phyloP scores from a whole-genome alignment of 2,797 vertebrate genomes.

The Centropyge bicolor region DNA sequence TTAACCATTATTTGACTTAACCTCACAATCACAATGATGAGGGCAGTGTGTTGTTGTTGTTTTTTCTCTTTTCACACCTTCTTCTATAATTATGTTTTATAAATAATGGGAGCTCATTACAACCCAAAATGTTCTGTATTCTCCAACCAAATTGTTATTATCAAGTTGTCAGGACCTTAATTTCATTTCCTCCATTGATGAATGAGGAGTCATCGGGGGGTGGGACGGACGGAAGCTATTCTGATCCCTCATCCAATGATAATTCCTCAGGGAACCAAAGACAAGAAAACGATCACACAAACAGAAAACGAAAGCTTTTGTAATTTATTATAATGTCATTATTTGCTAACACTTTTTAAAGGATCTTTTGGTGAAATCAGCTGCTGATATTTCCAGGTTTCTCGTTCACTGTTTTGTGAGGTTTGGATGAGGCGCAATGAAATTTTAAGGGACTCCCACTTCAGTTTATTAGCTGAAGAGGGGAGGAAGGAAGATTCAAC shows the following conservation, averaged over 20 bases:
- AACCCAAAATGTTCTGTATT: conserved; percentile 69
- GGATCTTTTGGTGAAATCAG: conserved; percentile 19
- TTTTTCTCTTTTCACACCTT: conserved; percentile 49
- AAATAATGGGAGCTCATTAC: conserved; percentile 74
- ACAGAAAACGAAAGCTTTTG: conserved; percentile 51
- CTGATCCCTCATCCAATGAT: conserved; percentile 72
- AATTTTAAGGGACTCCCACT: neutral
- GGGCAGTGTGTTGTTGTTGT: conserved; percentile 3
- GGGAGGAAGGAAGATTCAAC: neutral
- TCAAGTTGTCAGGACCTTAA: conserved; percentile 75
- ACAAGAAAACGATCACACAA: conserved; percentile 71
- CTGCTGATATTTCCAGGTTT: conserved; percentile 29
- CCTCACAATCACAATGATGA: conserved; percentile 30
- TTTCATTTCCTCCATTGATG: conserved; percentile 80
- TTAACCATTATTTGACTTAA: conserved; percentile 32
- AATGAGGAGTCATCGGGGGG: conserved; percentile 73
- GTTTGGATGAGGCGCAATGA: conserved; percentile 1
- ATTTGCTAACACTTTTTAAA: conserved; percentile 34
- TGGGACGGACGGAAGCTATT: conserved; percentile 69
- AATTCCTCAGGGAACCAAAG: conserved; percentile 64
- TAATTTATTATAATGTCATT: conserved; percentile 49
- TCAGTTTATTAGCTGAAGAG: neutral
- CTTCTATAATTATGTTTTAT: conserved; percentile 62
- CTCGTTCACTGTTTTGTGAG: conserved; percentile 17
- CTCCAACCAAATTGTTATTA: conserved; percentile 76